These are phyloP conservation scores for Dolichotis patagonum DNA, from an alignment of 2,113 vertebrate genomes.

Conservation along the genomic window DNA sequence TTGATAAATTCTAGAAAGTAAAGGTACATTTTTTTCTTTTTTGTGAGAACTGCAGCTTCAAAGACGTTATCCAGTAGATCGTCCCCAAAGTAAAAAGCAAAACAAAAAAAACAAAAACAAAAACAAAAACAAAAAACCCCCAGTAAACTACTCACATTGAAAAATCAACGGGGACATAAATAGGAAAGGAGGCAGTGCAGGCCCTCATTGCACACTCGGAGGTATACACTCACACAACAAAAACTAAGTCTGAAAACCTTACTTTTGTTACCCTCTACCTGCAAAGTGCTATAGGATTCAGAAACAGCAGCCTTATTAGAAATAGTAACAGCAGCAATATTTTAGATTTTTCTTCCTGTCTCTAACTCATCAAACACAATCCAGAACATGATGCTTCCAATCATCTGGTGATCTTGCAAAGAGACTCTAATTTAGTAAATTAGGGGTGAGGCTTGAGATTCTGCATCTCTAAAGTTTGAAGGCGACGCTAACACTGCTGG, in stretches of 20 bases:
- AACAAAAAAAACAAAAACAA: no score
- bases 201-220: not conserved
- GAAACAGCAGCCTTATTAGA: not conserved
- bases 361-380: not conserved
- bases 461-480: not conserved
- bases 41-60: not conserved
- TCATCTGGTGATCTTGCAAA: not conserved
- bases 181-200: not conserved
- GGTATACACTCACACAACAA: not conserved
- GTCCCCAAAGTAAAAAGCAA: conserved; percentile 35
- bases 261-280: not conserved
- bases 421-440: not conserved
- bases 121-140: no score
- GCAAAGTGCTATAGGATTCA: not conserved
- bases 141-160: not conserved
- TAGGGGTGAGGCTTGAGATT: not conserved
- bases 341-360: not conserved
- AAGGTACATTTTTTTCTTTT: not conserved
- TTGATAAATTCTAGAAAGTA: not conserved
- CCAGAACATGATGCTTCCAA: not conserved
- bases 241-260: not conserved
- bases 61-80: not conserved
- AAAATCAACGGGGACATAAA: not conserved
- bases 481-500: not conserved
- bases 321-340: not conserved